phyloP scores from a whole-genome alignment of 2,888 invertebrate genomes.

The Atrina japonica region DNA sequence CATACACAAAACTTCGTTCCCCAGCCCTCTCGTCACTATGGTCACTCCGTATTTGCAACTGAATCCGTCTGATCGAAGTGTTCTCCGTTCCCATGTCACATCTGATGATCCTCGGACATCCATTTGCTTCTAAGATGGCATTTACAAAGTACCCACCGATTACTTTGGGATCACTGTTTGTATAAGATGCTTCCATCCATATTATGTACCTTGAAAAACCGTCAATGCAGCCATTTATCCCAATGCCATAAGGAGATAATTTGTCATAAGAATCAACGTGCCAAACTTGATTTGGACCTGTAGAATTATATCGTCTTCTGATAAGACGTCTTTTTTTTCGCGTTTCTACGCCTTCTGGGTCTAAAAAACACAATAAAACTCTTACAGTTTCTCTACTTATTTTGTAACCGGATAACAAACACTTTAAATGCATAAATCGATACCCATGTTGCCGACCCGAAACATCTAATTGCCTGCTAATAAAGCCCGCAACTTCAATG shows the following conservation, averaged over 20 bases:
- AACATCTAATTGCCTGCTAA: constrained; percentile 2
- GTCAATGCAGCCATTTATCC: constrained; percentile 6
- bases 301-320: constrained; percentile 36
- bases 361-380: constrained; percentile 25
- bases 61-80: constrained; percentile 35
- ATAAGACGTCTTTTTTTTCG: constrained; percentile 34
- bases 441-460: constrained; percentile 23
- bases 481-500: constrained; percentile 26
- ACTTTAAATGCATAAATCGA: constrained; percentile 35
- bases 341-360: constrained; percentile 34
- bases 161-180: constrained; percentile 47
- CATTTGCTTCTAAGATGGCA: too few species aligned
- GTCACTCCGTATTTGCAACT: constrained; percentile 21
- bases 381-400: constrained; percentile 11
- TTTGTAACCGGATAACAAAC: constrained; percentile 10
- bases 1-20: constrained; percentile 33
- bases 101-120: constrained; percentile 41
- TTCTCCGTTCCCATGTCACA: constrained; percentile 53
- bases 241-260: constrained; percentile 46
- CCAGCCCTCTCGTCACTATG: constrained; percentile 21
- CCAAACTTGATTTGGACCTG: constrained; percentile 49
- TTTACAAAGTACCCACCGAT: too few species aligned
- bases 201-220: constrained; percentile 43
- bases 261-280: constrained; percentile 51
- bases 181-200: constrained; percentile 46